phyloP scores from a whole-genome alignment of 2,113 vertebrate genomes.

The Piliocolobus tephrosceles region DNA sequence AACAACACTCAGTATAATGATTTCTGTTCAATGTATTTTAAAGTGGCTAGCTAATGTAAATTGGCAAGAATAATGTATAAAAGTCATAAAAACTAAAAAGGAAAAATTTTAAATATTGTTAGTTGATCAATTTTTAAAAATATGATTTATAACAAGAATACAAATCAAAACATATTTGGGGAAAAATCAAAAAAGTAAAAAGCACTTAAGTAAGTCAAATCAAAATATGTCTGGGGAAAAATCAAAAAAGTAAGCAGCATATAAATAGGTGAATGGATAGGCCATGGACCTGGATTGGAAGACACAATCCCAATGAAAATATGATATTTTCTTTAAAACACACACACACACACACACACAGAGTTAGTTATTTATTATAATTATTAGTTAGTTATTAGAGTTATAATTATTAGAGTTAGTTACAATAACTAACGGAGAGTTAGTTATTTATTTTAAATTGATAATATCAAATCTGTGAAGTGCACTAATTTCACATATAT shows the following conservation, averaged over 20 bases:
- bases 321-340: background rate
- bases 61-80: background rate
- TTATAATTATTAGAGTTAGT: too few relatives aligned
- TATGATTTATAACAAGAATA: background rate
- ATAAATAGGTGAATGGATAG: background rate
- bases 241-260: background rate
- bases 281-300: background rate
- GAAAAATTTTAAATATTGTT: background rate
- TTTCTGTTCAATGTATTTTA: background rate
- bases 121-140: background rate
- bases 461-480: background rate
- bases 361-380: background rate
- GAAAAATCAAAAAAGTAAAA: background rate
- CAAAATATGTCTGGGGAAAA: too few relatives aligned
- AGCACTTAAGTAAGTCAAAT: background rate
- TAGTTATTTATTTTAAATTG: background rate
- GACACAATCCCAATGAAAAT: background rate
- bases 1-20: background rate
- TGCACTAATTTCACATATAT: background rate
- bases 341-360: background rate
- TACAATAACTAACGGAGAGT: too few relatives aligned
- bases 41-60: background rate
- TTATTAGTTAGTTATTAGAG: too few relatives aligned
- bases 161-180: background rate
- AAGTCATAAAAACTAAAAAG: background rate